Evolutionary conservation across 2,888 invertebrate genomes (phyloP), one percentile per base, ranked within the genome.

Genomic region (Dryadula phaetusa): DNA sequence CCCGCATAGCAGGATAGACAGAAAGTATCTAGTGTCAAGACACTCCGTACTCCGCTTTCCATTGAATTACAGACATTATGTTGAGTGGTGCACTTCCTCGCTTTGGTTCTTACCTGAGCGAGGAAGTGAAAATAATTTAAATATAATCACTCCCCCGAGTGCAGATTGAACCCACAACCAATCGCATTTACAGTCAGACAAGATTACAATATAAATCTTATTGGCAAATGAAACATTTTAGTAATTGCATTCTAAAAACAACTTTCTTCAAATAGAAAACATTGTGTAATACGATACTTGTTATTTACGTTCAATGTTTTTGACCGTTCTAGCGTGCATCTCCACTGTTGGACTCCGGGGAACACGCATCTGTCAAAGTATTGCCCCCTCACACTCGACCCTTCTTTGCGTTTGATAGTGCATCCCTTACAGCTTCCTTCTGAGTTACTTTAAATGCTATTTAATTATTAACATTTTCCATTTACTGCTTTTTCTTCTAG

Each of bases 321-420:
- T 47, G 65, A 47, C 58, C 58, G n/a, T 56, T 65, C 53, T 64
- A 64, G 46, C 46, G 66, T 65, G 16, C 20, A 47, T 62, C 46
- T 74, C 47, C 40, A 25, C 67, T 74, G 67, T 66, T 61, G 64
- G 69, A 47, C 74, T 73, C 76, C 52, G 62, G 75, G 75, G 76
- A 76, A 66, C 71, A 70, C 77, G 72, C 82, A 82, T 82, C 82
- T 81, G 82, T 77, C 79, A 75, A 72, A 72, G 73, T 72, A 69
- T 66, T 66, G 67, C 72, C 74, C 78, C 75, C 74, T 72, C 62
- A 62, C 70, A 67, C 54, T 58, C 70, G 70, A 66, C 75, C 75
- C 74, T 72, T 75, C 53, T 70, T 75, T 61, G 61, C 65, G 71
- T 81, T 82, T 81, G 79, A 79, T 82, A 82, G 70, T 69, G 70